Base-by-base conservation (phyloP, 2,113 vertebrate genomes). In the Canis aureus region DNA sequence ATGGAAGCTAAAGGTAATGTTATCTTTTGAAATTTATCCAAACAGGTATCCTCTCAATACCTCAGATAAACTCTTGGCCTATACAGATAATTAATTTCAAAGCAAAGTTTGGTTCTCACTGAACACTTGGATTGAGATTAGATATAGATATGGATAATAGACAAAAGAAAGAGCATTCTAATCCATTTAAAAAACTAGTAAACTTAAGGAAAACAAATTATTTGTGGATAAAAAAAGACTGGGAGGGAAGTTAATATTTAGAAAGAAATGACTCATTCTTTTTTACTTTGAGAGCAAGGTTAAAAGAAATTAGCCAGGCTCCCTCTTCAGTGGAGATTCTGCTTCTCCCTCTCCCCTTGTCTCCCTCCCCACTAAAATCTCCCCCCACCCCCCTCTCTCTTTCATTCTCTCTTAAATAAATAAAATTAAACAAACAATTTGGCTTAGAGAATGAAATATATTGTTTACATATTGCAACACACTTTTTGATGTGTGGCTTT, bases 131-230 rank as follows among this genome's bases (percentile, higher is more conserved):
- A 25, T 53, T 67, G 35, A 57, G 60, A 35, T 57, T 11, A 69
- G 43, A 20, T 64, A 51, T 27, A 59, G 29, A 23, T 4, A 35
- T 57, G 17, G 17, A 78, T 35, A 73, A 19, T 22, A n/a, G 9
- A 49, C 29, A 82, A 60, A 80, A 84, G 35, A 43, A 83, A 74
- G 73, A 79, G 32, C 53, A 38, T 85, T 57, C 23, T 25, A 73
- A 83, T 32, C 57, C n/a, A 57, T 78, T 88, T 29, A 1, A 51
- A 79, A 89, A 67, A n/a, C 8, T 83, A 78, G 11, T n/a, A 69
- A 51, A 87, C 19, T 95, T 91, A 93, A 73, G 29, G 81, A 79
- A 96, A 78, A 59, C 5, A 80, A 51, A 59, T 84, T 32, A 12
- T 57, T 74, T 64, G 11, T 27, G 11, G 29, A 53, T 43, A 66